phyloP scores from a whole-genome alignment of 1,140 invertebrate genomes.

The Drosophila ohnishii region DNA sequence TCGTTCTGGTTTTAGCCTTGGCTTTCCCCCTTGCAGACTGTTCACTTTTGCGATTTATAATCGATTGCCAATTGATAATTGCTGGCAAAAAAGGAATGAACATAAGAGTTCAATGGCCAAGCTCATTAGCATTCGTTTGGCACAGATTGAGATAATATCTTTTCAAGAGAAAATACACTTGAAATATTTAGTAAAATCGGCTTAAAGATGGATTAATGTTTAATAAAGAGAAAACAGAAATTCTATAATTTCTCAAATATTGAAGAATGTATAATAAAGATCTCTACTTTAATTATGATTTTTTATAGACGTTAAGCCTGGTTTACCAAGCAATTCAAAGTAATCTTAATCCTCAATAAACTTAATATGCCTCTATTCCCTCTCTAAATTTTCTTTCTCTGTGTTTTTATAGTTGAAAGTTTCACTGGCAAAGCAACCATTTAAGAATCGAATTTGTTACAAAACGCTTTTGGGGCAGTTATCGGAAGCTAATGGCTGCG shows the following conservation, averaged over 20 bases:
- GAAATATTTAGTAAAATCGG: background rate
- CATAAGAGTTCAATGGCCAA: constrained; percentile 10
- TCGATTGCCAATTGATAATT: constrained; percentile 21
- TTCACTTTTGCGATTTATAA: constrained; percentile 32
- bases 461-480: constrained; percentile 24
- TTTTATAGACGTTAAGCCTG: background rate
- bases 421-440: constrained; percentile 13
- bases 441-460: constrained; percentile 47
- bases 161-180: background rate
- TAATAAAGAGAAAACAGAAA: background rate
- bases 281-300: background rate
- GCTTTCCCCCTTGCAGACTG: constrained; percentile 9
- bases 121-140: constrained; percentile 24
- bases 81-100: background rate
- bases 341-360: no score
- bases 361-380: no score
- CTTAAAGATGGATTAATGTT: background rate
- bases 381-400: background rate
- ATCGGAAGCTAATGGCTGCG: constrained; percentile 68
- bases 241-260: background rate
- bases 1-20: constrained; percentile 9
- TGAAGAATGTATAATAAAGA: no score
- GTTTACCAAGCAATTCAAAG: background rate
- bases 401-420: constrained; percentile 15
- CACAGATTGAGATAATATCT: constrained; percentile 4